Conservation (phyloP, 1,140 invertebrate species). For the Apis mellifera region Amel_HAv3.1 CM009931.2:3191501-3192000, state of each 20-base stretch:
- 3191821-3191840: conserved; percentile 96
- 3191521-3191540: conserved; percentile 95
- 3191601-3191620: conserved; percentile 95
- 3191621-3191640: conserved; percentile 88
- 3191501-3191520: conserved; percentile 94
- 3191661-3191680: conserved; percentile 1
- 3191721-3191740: conserved; percentile 92
- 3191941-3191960: conserved; percentile 90
- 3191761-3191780: conserved; percentile 93
- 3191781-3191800: conserved; percentile 93
- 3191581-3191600: conserved; percentile 97
- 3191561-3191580: conserved; percentile 87
- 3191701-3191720: conserved; percentile 95
- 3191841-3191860: conserved; percentile 97
- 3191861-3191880: conserved; percentile 98
- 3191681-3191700: conserved; percentile 81
- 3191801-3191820: conserved; percentile 91
- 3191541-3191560: conserved; percentile 93
- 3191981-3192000: conserved; percentile 77
- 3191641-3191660: background rate
- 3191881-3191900: conserved; percentile 93
- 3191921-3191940: conserved; percentile 88
- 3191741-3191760: conserved; percentile 87
- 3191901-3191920: conserved; percentile 89
- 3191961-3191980: conserved; percentile 81